Evolutionary conservation across 2,797 vertebrate genomes (phyloP), one percentile per base, ranked within the genome.

Genomic region (Podargus strigoides): DNA sequence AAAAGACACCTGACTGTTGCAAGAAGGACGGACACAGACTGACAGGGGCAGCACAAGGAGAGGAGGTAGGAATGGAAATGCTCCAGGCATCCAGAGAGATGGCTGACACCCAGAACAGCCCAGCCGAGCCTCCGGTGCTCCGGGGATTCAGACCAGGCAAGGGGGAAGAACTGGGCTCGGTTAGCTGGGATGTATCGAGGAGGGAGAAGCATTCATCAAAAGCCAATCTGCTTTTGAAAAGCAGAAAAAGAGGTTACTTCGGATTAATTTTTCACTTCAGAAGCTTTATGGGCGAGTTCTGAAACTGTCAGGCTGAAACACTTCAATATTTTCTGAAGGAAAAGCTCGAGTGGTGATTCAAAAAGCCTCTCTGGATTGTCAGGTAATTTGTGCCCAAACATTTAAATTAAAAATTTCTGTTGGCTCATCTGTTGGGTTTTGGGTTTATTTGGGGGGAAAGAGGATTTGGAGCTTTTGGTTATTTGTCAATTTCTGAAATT

Each of bases 241-340:
- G 91, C 91, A 74, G 87, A 67, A 75, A 39, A 59, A 84, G 75
- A 88, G 73, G 88, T 55, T 90, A 84, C 83, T 96, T 89, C 4
- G 26, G 84, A 93, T 93, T 92, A 94, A 95, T 95, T 92, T 95
- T 86, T 96, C 89, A 92, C 93, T 88, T 77, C 76, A 34, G 17
- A 77, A 95, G 91, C 86, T 80, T 96, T 81, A 80, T 36, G 66
- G 84, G 66, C 1, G 58, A 92, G 47, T 77, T 86, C 64, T 63
- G 56, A 19, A 74, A 52, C 36, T 59, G 89, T 88, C 95, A 84
- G 80, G 32, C 41, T 0, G 3, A 36, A 36, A 46, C 0, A 2
- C 76, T 80, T 85, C 83, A 53, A 66, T 91, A 82, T 94, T 91
- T 94, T 13, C 83, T 69, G 42, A 83, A 32, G 0, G 0, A 73